phyloP scores from a whole-genome alignment of 2,797 vertebrate genomes.

The Heterohyrax brucei region DNA sequence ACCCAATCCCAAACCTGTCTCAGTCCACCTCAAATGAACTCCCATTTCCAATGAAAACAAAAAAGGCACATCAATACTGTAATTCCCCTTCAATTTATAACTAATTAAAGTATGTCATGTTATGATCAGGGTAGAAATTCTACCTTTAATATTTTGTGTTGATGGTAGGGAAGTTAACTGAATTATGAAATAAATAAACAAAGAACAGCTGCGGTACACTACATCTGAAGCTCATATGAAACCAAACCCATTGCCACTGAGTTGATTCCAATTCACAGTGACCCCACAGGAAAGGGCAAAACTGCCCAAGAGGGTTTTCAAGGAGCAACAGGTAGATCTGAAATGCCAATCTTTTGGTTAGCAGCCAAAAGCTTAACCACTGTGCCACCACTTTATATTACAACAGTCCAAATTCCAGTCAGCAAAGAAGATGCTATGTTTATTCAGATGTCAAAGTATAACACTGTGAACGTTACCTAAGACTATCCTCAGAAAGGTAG shows the following conservation, averaged over 20 bases:
- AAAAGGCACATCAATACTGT: slow-evolving; percentile 30
- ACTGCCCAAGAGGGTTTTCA: no score
- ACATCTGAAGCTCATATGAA: slow-evolving; percentile 44
- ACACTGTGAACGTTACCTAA: not conserved
- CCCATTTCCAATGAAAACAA: slow-evolving; percentile 60
- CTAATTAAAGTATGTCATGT: slow-evolving; percentile 42
- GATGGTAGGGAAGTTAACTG: not conserved
- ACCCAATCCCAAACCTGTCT: not conserved
- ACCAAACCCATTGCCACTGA: not conserved
- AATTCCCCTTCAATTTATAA: slow-evolving; percentile 53
- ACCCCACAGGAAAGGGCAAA: no score
- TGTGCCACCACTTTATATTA: not conserved
- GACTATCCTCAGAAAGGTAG: slow-evolving; percentile 12
- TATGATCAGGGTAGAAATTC: slow-evolving; percentile 52
- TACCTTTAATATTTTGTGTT: slow-evolving; percentile 55
- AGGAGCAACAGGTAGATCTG: no score
- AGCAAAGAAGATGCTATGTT: slow-evolving; percentile 15
- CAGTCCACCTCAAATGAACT: slow-evolving; percentile 12
- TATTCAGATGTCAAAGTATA: slow-evolving; percentile 24
- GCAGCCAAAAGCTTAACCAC: no score
- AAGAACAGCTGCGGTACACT: slow-evolving; percentile 43
- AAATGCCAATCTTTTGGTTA: no score
- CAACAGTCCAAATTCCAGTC: slow-evolving; percentile 45
- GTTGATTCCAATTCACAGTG: no score
- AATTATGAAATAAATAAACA: slow-evolving; percentile 39